Evolutionary conservation across 2,797 vertebrate species (phyloP).

Genomic region (Arremon aurantiirostris): DNA sequence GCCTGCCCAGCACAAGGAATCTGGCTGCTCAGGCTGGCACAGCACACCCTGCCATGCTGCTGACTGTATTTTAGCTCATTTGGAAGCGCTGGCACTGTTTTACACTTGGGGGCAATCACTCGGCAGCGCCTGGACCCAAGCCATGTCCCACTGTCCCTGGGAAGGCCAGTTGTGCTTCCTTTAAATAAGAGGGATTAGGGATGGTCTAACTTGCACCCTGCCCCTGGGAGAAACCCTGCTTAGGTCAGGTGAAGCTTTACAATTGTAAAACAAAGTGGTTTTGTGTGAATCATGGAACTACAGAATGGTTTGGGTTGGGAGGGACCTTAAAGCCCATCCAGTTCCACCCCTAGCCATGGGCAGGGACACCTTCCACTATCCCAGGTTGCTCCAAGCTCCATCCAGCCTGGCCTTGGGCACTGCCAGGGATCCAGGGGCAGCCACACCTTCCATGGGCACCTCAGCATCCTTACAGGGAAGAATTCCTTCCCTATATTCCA

Average conservation of each 20-base stretch:
- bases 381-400: rapidly evolving
- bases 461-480: rapidly evolving
- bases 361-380: rapidly evolving
- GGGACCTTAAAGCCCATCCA: background rate
- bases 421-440: background rate
- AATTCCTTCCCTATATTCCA: background rate
- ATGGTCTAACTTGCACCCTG: background rate
- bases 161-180: background rate
- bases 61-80: background rate
- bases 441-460: background rate
- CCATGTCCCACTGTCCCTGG: background rate
- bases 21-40: background rate
- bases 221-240: background rate
- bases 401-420: rapidly evolving
- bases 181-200: background rate
- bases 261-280: background rate
- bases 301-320: background rate
- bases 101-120: background rate
- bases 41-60: background rate
- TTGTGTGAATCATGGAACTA: rapidly evolving
- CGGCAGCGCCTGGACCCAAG: background rate
- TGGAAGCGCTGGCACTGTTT: background rate
- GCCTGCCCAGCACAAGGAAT: background rate
- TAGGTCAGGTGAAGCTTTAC: background rate
- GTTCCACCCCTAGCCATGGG: rapidly evolving